Base-by-base conservation (phyloP, 2,113 vertebrate species). In the Mustelus asterias region DNA sequence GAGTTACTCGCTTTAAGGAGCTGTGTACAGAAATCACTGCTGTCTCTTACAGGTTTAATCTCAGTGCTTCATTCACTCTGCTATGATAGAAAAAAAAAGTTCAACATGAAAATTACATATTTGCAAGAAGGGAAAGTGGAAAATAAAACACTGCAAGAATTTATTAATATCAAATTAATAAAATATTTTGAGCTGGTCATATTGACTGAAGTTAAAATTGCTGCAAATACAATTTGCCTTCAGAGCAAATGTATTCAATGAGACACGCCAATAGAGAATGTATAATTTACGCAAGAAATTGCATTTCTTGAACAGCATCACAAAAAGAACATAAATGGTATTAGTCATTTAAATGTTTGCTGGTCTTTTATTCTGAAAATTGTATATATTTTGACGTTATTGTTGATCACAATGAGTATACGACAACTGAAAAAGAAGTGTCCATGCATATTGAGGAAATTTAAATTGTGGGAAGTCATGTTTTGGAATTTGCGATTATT, bases 401-500 rank as follows among this genome's bases (percentile, higher is more conserved):
- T n/a, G 58, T 92, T 63, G 26, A 60, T 54, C 5, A 63, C 88
- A 60, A 26, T 89, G 86, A 89, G 0, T 63, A 16, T 16, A 18
- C 18, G 29, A 92, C 29, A 63, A 63, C 13, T 7, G 63, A 65
- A 33, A 60, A 63, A 72, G 9, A 70, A 70, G 60, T 37, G 29
- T 65, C 5, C 78, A 10, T 90, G 58, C 58, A 63, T 63, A 26
- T 92, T 54, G 29, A 89, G 54, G 86, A 89, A 58, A 29, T 33
- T 29, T 2, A 58, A 10, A 33, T 88, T 88, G 54, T 88, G 44
- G 85, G 44, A 26, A 54, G 24, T 89, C 24, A 60, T 89, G 86
- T 89, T 33, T 92, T 92, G 88, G 16, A 92, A 92, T 92, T n/a
- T 92, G 14, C 63, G 29, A n/a, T 92, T 92, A 33, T 63, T 92